These are phyloP conservation scores for Vipera latastei DNA, from an alignment of 2,797 vertebrate genomes.

Conservation along the genomic window DNA sequence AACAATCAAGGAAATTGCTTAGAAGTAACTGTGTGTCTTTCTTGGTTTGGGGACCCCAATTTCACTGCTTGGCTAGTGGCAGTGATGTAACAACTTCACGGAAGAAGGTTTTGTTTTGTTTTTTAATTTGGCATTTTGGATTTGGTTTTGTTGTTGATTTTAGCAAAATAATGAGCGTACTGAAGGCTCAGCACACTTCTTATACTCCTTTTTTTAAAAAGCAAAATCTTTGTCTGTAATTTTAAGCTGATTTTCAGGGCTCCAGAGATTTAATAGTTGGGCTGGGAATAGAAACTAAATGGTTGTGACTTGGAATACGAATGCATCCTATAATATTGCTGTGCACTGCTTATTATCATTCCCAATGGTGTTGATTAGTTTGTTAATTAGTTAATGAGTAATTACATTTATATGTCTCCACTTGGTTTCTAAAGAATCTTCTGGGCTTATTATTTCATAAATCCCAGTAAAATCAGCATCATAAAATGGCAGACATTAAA, in stretches of 20 bases:
- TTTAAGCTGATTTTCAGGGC: not conserved
- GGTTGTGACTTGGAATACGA: not conserved
- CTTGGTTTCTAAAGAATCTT: not conserved
- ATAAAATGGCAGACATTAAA: no score
- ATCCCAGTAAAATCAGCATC: not conserved
- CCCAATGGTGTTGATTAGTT: not conserved
- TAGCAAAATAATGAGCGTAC: not conserved
- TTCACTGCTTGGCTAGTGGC: not conserved
- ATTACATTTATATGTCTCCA: not conserved
- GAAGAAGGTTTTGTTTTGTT: not conserved
- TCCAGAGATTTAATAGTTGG: not conserved
- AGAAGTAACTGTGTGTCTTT: not conserved
- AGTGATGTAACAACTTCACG: not conserved
- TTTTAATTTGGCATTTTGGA: not conserved
- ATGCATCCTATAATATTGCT: not conserved
- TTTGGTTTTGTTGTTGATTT: not conserved
- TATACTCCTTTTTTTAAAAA: not conserved
- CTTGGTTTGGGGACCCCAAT: not conserved
- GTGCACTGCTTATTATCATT: not conserved
- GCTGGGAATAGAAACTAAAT: not conserved
- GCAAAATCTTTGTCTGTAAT: not conserved
- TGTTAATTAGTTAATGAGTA: not conserved
- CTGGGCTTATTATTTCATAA: not conserved
- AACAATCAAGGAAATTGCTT: not conserved
- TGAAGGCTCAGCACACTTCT: not conserved